Conservation (phyloP, 2,888 invertebrate species). For the Trichacis sp. region DNA sequence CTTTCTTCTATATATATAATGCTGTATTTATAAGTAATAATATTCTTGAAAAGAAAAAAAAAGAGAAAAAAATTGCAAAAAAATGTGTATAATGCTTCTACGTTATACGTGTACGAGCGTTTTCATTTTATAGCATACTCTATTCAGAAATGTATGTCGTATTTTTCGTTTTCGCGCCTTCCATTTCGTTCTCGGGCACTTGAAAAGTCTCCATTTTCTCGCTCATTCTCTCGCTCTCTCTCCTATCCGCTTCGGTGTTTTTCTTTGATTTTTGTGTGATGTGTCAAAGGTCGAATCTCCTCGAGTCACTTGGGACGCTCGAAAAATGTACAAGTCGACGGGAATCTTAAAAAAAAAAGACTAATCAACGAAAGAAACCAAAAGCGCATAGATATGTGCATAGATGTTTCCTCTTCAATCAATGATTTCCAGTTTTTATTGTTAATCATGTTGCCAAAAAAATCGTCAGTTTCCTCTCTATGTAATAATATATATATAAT, state of each 20-base stretch:
- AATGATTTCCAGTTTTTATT: slow-evolving; percentile 41
- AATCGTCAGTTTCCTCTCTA: slow-evolving; percentile 18
- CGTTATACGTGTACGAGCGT: slow-evolving; percentile 46
- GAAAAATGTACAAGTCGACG: too few species aligned
- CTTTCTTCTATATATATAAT: slow-evolving; percentile 53
- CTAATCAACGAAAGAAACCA: neutral
- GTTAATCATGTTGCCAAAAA: slow-evolving; percentile 46
- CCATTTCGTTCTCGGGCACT: slow-evolving; percentile 19
- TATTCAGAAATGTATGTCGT: slow-evolving; percentile 56
- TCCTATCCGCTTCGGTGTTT: slow-evolving; percentile 16
- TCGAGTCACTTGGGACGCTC: slow-evolving; percentile 11
- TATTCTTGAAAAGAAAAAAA: slow-evolving; percentile 54
- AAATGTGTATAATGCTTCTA: slow-evolving; percentile 60
- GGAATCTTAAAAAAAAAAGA: slow-evolving; percentile 6
- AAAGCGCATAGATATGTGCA: slow-evolving; percentile 22
- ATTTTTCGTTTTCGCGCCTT: slow-evolving; percentile 40
- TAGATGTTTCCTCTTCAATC: slow-evolving; percentile 19
- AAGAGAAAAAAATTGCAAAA: slow-evolving; percentile 50
- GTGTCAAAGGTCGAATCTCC: slow-evolving; percentile 21
- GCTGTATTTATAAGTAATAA: slow-evolving; percentile 63
- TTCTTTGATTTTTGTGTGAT: slow-evolving; percentile 40
- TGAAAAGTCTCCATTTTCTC: slow-evolving; percentile 1
- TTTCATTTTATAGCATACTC: slow-evolving; percentile 35
- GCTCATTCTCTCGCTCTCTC: slow-evolving; percentile 16
- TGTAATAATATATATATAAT: neutral